A percentile compares a stretch with the other conserved stretches of the same genome.
Conservation (phyloP, 2,797 vertebrate species). For the Gymnodraco acuticeps region DNA sequence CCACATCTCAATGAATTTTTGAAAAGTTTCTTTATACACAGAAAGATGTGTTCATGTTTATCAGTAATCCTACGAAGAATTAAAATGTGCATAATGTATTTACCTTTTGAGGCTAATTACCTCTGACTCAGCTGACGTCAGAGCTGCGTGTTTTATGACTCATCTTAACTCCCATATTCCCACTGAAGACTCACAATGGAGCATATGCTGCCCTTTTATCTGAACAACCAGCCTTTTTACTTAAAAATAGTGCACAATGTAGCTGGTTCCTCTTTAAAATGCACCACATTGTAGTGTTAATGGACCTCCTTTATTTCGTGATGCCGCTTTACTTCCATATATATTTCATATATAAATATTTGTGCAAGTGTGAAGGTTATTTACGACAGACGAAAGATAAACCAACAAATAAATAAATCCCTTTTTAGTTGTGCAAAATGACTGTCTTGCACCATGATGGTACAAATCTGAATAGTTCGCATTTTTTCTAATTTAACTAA, state of each 20-base stretch:
- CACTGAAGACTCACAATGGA: background rate
- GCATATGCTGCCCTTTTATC: background rate
- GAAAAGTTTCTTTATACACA: too few relatives aligned
- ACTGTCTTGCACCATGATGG: too few relatives aligned
- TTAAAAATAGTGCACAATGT: background rate
- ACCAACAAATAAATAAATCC: too few relatives aligned
- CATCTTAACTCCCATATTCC: conserved; percentile 8
- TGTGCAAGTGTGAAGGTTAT: too few relatives aligned
- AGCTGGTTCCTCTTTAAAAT: background rate
- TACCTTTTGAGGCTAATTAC: conserved; percentile 22
- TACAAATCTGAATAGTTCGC: too few relatives aligned
- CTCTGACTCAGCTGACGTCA: conserved; percentile 41
- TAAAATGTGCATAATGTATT: background rate
- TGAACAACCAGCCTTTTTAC: background rate
- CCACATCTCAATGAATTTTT: too few relatives aligned
- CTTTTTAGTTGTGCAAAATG: too few relatives aligned
- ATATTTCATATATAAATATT: conserved; percentile 57
- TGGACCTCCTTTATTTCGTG: conserved; percentile 1
- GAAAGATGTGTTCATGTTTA: background rate
- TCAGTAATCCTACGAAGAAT: background rate
- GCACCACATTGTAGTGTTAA: conserved; percentile 12
- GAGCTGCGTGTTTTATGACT: background rate
- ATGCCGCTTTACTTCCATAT: background rate
- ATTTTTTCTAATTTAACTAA: too few relatives aligned
- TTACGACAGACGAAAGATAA: too few relatives aligned